Evolutionary conservation across 2,888 invertebrate genomes (phyloP).

Genomic region (Omphaloscelis lunosa): DNA sequence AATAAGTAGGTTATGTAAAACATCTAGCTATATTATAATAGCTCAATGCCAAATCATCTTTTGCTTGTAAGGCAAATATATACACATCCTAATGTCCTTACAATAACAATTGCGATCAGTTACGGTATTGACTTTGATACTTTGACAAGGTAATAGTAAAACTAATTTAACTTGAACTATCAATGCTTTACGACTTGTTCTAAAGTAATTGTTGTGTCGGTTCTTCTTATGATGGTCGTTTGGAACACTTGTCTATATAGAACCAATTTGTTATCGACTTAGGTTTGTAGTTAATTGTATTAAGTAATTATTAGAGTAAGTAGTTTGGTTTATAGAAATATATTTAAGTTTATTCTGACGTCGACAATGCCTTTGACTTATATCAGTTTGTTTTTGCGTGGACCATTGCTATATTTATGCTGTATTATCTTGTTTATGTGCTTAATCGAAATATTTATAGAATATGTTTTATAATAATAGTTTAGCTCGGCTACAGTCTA

Average conservation of each 20-base stretch:
- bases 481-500: background rate
- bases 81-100: slow-evolving; percentile 70
- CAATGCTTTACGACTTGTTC: background rate
- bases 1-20: slow-evolving; percentile 40
- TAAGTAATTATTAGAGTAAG: slow-evolving; percentile 26
- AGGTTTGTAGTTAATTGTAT: slow-evolving; percentile 31
- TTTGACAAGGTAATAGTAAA: slow-evolving; percentile 65
- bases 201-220: slow-evolving; percentile 7
- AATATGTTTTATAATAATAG: background rate
- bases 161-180: slow-evolving; percentile 57
- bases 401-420: slow-evolving; percentile 8
- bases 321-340: background rate
- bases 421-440: slow-evolving; percentile 20
- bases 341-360: background rate
- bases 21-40: too few relatives aligned
- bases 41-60: slow-evolving; percentile 55
- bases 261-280: slow-evolving; percentile 29
- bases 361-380: background rate
- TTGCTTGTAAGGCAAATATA: slow-evolving; percentile 51
- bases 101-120: slow-evolving; percentile 66
- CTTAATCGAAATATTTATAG: background rate
- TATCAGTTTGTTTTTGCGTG: slow-evolving; percentile 34
- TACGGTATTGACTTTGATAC: slow-evolving; percentile 69
- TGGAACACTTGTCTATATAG: slow-evolving; percentile 58
- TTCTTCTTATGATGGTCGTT: slow-evolving; percentile 36